Conservation (phyloP, 2,113 vertebrate genomes). For the Campylorhamphus procurvoides region DNA sequence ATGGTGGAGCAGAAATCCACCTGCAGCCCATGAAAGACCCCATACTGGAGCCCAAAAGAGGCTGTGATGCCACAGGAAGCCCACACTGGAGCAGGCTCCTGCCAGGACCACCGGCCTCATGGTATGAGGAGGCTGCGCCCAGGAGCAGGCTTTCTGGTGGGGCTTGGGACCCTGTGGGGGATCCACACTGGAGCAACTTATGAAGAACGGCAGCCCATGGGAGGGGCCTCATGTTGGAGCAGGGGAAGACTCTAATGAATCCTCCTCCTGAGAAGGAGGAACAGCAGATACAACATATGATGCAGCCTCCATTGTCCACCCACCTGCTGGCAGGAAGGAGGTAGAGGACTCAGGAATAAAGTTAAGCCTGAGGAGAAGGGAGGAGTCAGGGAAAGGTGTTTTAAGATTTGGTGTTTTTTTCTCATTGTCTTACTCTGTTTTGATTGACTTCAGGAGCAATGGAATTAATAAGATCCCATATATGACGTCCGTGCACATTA, state of each 20-base stretch:
- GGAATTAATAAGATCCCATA: neutral
- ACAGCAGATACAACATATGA: neutral
- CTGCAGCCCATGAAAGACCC: neutral
- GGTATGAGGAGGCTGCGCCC: neutral
- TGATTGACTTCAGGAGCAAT: neutral
- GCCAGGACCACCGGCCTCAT: neutral
- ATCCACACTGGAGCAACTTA: neutral
- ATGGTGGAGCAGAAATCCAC: neutral
- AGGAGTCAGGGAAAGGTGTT: neutral
- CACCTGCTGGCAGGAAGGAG: neutral
- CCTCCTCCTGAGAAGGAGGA: neutral
- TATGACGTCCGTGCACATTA: neutral
- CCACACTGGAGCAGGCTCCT: neutral
- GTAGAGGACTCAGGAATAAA: neutral
- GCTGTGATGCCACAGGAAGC: neutral
- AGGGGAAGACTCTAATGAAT: neutral
- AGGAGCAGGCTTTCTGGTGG: too few relatives aligned
- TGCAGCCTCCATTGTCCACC: neutral
- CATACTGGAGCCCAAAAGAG: neutral
- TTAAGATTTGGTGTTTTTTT: neutral
- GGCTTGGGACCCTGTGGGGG: neutral
- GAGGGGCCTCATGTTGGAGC: neutral
- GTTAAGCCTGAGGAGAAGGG: neutral
- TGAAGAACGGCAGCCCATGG: neutral
- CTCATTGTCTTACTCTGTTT: neutral